phyloP scores from a whole-genome alignment of 2,888 invertebrate genomes.

The Tanypteryx hageni region DNA sequence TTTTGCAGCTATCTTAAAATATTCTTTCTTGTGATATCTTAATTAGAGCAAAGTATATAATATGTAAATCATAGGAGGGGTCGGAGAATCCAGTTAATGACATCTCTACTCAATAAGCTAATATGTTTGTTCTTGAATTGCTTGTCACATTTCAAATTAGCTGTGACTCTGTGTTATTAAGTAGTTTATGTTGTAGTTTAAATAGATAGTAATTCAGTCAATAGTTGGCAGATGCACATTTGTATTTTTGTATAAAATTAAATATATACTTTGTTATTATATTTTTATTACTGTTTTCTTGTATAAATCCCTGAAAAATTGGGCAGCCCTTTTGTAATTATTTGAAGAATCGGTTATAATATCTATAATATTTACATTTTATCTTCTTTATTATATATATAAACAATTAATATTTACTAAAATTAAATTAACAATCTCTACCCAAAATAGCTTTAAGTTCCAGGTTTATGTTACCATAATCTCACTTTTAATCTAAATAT shows the following conservation, averaged over 20 bases:
- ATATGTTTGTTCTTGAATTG: too few relatives aligned
- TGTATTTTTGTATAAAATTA: conserved; percentile 32
- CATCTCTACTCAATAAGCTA: too few relatives aligned
- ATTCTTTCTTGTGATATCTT: too few relatives aligned
- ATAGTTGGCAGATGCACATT: neutral
- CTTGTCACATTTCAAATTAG: too few relatives aligned
- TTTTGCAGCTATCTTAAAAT: too few relatives aligned
- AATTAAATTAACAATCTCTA: neutral
- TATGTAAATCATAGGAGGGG: too few relatives aligned
- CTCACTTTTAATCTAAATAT: neutral
- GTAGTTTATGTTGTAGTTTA: too few relatives aligned
- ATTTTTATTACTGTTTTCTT: neutral
- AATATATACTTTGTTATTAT: neutral
- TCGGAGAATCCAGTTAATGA: too few relatives aligned
- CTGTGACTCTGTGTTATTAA: too few relatives aligned
- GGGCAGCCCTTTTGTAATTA: neutral
- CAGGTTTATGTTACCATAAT: neutral
- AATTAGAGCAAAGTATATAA: too few relatives aligned
- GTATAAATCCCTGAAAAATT: too few relatives aligned
- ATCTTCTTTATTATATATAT: neutral
- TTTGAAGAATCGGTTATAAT: neutral
- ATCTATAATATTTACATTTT: neutral
- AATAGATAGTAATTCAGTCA: too few relatives aligned
- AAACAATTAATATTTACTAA: neutral
- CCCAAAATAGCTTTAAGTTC: neutral